phyloP scores from a whole-genome alignment of 64 coral and sea anemone species.

The Pachyseris speciosa region DNA sequence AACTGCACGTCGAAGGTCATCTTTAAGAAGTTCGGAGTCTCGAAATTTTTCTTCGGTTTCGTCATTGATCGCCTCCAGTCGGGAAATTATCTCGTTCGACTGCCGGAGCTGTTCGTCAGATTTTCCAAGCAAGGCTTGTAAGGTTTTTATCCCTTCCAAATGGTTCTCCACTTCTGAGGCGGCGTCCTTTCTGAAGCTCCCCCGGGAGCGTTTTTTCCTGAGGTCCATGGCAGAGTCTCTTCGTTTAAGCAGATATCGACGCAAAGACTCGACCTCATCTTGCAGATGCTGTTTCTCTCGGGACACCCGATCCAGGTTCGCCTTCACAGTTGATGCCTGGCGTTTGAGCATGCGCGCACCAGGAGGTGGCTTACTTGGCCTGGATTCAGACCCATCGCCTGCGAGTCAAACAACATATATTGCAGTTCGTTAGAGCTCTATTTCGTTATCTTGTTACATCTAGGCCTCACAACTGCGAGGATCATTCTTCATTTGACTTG shows the following conservation, averaged over 20 bases:
- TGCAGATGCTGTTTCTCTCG: conserved; percentile 72
- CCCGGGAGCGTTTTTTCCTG: conserved; percentile 21
- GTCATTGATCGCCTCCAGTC: conserved; percentile 48
- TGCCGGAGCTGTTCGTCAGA: conserved; percentile 67
- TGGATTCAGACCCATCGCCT: conserved; percentile 12
- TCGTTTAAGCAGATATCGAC: conserved; percentile 33
- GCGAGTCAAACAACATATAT: neutral
- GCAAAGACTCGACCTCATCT: conserved; percentile 57
- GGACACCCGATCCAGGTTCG: conserved; percentile 59
- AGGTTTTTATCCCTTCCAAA: conserved; percentile 64
- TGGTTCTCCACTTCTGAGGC: conserved; percentile 26
- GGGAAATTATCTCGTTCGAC: conserved; percentile 65
- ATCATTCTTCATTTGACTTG: no score
- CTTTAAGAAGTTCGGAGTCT: conserved; percentile 39
- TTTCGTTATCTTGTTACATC: no score
- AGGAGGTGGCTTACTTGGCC: conserved; percentile 25
- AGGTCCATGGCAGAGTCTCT: conserved; percentile 57
- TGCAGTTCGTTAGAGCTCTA: no score
- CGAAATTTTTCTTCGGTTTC: conserved; percentile 69
- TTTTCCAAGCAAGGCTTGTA: conserved; percentile 58
- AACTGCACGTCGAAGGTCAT: conserved; percentile 64
- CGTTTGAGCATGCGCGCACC: conserved; percentile 61
- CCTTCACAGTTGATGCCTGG: conserved; percentile 51
- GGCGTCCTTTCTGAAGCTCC: neutral
- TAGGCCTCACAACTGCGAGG: no score